A percentile compares a stretch with the other conserved stretches of the same genome.
Conservation (phyloP, 2,113 vertebrate genomes). For the Leuciscus idus region DNA sequence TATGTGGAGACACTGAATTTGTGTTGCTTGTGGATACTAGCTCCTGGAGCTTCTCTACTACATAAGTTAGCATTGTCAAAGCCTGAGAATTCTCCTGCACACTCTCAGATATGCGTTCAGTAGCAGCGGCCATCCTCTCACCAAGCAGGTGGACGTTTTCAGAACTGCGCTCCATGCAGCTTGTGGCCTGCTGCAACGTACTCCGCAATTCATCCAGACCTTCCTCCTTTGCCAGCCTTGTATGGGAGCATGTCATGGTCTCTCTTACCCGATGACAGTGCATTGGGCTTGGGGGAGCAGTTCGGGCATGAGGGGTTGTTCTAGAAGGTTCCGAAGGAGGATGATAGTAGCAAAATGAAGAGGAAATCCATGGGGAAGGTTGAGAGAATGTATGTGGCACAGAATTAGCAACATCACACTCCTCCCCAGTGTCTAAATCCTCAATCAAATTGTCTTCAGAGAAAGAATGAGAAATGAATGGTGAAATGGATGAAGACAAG, state of each 20-base stretch:
- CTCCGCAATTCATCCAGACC: constrained; percentile 68
- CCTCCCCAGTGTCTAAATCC: constrained; percentile 47
- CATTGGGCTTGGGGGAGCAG: constrained; percentile 70
- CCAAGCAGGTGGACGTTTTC: constrained; percentile 68
- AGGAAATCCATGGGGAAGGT: constrained; percentile 46
- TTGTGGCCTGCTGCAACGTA: constrained; percentile 64
- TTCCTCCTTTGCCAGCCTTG: constrained; percentile 66
- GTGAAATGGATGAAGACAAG: background rate
- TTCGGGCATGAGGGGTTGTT: constrained; percentile 52
- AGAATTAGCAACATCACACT: constrained; percentile 24
- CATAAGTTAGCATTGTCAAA: constrained; percentile 64
- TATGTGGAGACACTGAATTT: background rate
- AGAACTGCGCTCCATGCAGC: constrained; percentile 70
- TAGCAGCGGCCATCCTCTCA: constrained; percentile 66
- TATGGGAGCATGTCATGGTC: constrained; percentile 7
- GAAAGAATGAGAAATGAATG: constrained; percentile 26
- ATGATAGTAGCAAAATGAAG: constrained; percentile 48
- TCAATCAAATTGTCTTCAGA: constrained; percentile 63
- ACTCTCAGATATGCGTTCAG: constrained; percentile 67
- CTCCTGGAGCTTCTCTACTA: constrained; percentile 67
- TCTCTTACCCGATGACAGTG: constrained; percentile 28
- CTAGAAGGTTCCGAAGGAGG: background rate
- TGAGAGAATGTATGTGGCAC: background rate
- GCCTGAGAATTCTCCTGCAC: constrained; percentile 72
- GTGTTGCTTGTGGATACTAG: constrained; percentile 49